Percentiles rank a stretch among this genome's conserved stretches.
These are phyloP conservation scores for Loris lydekkerianus DNA, from an alignment of 2,797 vertebrate genomes.

Conservation along the genomic window DNA sequence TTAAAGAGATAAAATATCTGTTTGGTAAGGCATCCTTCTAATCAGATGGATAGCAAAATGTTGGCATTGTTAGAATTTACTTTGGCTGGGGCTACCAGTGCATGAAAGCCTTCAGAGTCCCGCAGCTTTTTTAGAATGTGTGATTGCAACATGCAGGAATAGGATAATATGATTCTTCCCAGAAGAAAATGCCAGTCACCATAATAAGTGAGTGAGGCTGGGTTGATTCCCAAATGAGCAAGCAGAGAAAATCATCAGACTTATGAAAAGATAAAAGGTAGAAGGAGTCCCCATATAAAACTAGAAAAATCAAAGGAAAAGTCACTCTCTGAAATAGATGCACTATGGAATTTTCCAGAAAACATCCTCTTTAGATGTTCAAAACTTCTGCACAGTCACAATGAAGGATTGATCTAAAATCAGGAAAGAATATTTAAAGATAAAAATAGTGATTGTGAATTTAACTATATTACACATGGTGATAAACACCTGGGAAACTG, in stretches of 20 bases:
- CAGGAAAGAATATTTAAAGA: conserved; percentile 31
- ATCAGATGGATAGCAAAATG: background rate
- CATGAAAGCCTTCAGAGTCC: background rate
- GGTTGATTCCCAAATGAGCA: background rate
- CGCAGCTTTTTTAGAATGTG: background rate
- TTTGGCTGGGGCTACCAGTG: background rate
- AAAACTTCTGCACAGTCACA: background rate
- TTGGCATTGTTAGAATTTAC: conserved; percentile 7
- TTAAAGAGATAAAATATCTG: background rate
- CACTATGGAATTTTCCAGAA: background rate
- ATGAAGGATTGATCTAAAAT: conserved; percentile 4
- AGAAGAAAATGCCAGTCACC: background rate
- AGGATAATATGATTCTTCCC: background rate
- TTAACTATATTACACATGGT: background rate
- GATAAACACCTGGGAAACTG: background rate
- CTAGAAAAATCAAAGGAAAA: background rate
- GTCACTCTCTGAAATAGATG: background rate
- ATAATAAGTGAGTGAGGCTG: background rate
- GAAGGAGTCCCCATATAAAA: background rate
- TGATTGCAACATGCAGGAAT: background rate
- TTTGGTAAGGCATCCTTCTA: background rate
- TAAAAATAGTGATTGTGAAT: background rate
- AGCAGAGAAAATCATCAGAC: background rate
- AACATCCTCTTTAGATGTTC: background rate
- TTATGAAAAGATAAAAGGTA: background rate